These are phyloP conservation scores for Stomorhina lunata DNA, from an alignment of 2,888 invertebrate species.

Conservation along the genomic window DNA sequence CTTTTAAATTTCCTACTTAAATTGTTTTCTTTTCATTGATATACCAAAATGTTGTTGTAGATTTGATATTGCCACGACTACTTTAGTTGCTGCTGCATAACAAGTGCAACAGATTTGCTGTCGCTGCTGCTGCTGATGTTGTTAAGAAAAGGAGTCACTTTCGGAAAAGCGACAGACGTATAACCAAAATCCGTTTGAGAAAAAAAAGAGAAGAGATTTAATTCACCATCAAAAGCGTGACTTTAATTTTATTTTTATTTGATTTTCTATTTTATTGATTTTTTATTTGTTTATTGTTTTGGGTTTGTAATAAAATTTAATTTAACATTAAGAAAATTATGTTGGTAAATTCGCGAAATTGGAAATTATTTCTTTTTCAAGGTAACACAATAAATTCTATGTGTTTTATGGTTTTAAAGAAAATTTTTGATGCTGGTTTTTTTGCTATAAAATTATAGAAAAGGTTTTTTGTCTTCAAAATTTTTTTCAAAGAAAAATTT, in stretches of 20 bases:
- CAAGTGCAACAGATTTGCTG: constrained; percentile 56
- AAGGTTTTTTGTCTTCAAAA: no score
- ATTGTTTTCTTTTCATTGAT: constrained; percentile 50
- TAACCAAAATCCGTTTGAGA: not conserved
- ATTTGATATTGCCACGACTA: constrained; percentile 50
- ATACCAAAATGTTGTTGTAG: not conserved
- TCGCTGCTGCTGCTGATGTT: not conserved
- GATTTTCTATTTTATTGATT: constrained; percentile 36
- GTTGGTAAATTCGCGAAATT: not conserved
- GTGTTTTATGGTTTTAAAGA: not conserved
- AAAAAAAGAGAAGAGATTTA: constrained; percentile 2
- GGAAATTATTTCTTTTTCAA: constrained; percentile 51
- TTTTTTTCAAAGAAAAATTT: no score
- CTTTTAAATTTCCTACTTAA: constrained; percentile 64
- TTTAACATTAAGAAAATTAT: constrained; percentile 18
- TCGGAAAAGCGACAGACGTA: not conserved
- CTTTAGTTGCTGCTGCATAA: constrained; percentile 46
- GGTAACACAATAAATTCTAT: constrained; percentile 44
- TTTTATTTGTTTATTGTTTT: constrained; percentile 25
- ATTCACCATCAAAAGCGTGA: constrained; percentile 60
- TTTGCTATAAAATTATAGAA: no score
- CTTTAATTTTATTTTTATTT: constrained; percentile 63
- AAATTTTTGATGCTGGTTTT: no score
- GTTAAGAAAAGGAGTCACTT: constrained; percentile 25
- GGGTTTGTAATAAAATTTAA: constrained; percentile 39